Conservation (phyloP, 2,888 invertebrate species). For the Octodonta nipae region DNA sequence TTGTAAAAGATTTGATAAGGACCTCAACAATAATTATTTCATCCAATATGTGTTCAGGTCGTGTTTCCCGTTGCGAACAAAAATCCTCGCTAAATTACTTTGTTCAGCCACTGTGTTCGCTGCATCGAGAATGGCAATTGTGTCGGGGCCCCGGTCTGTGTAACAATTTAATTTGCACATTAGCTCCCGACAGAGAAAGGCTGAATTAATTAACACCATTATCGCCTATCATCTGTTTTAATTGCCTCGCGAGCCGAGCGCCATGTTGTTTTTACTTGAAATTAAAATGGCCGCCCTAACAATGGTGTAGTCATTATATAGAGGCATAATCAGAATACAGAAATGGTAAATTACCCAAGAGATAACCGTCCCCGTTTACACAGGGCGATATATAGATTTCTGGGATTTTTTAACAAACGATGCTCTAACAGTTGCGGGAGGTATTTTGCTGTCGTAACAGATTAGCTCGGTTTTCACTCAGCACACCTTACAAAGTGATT, state of each 20-base stretch:
- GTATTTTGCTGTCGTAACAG: no score
- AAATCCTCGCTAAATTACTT: no score
- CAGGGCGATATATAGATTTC: slow-evolving; percentile 14
- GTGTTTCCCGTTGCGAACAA: no score
- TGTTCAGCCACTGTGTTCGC: slow-evolving; percentile 6
- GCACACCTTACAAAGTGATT: no score
- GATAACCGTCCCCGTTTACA: slow-evolving; percentile 33
- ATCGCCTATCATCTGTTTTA: slow-evolving; percentile 41
- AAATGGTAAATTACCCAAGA: slow-evolving; percentile 38
- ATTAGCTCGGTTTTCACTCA: no score
- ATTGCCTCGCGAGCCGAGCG: slow-evolving; percentile 35
- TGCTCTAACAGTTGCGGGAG: neutral
- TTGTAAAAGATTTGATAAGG: no score
- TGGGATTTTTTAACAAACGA: slow-evolving; percentile 1
- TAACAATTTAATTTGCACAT: slow-evolving; percentile 41
- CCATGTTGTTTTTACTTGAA: slow-evolving; percentile 39
- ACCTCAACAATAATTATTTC: no score
- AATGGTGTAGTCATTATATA: slow-evolving; percentile 37
- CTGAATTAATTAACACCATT: slow-evolving; percentile 41
- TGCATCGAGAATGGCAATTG: slow-evolving; percentile 17
- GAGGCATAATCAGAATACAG: slow-evolving; percentile 36
- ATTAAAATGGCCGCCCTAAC: slow-evolving; percentile 38
- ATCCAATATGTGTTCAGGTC: no score
- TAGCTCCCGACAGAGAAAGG: slow-evolving; percentile 38
- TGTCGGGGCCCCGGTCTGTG: slow-evolving; percentile 30